Evolutionary conservation across 2,113 vertebrate species (phyloP), one percentile per base, ranked within the genome.

Genomic region (Platysteira castanea): DNA sequence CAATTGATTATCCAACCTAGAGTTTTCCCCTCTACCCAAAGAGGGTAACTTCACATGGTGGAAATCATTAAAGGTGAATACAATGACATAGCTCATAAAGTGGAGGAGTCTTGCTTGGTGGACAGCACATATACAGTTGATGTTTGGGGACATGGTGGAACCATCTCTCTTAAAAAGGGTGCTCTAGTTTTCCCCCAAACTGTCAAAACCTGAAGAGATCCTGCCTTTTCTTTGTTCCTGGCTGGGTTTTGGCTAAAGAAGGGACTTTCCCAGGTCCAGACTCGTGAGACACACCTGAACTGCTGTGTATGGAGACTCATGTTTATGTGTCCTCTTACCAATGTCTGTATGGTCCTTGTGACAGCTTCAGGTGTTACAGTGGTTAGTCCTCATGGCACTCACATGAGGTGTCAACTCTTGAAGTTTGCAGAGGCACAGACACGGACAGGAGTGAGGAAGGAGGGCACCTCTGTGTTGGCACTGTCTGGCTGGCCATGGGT

Each of bases 141-240:
- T 68, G 6, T 61, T 3, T 85, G 49, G 22, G 28, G 21, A 47
- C 12, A 7, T 8, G 17, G 15, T 53, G 37, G 46, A 41, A 77
- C 11, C 11, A 61, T 11, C 6, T 56, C 6, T 76, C 50, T 61
- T 17, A 26, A 75, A 64, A 14, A 74, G 19, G 9, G 44, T 47
- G 16, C 10, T 78, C 22, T 87, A 33, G 8, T 10, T 4, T 76
- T 10, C 3, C 15, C 10, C 10, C 10, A 47, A 0, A 1, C 9
- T 56, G 6, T 22, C 47, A 16, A 63, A 76, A 27, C 10, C n/a
- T 67, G 64, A 86, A 59, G 60, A 89, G 19, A 64, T 33, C 21
- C 21, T 86, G 41, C 7, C 21, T 3, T 64, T 9, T 71, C n/a
- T 74, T 59, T 80, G 21, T 22, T 71, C 31, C 39, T 35, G 23